Conservation (phyloP, 2,797 vertebrate species). For the Anableps anableps region DNA sequence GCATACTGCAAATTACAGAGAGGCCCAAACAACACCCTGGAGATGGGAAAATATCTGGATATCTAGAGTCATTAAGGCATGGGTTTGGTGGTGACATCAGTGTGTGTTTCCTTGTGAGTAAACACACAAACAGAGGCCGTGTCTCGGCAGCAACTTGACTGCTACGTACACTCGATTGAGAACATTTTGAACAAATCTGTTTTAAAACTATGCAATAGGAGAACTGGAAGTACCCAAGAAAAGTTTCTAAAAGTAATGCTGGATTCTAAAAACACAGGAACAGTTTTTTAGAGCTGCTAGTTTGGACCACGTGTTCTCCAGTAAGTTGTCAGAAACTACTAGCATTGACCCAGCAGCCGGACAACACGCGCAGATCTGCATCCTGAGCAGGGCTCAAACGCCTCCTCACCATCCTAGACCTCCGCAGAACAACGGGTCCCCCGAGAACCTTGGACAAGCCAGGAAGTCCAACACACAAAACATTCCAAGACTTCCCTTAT, state of each 20-base stretch:
- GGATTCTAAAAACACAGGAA: not conserved
- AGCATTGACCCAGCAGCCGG: conserved; percentile 19
- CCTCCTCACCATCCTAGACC: conserved; percentile 49
- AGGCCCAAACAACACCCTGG: conserved; percentile 46
- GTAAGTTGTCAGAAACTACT: no score
- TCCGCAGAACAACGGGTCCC: conserved; percentile 59
- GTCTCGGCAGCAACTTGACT: conserved; percentile 8
- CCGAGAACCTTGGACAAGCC: conserved; percentile 54
- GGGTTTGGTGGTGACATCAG: conserved; percentile 49
- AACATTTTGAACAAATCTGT: conserved; percentile 1
- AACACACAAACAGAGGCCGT: conserved; percentile 36
- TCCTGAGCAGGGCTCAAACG: conserved; percentile 44
- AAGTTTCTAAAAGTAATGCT: not conserved
- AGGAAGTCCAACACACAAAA: conserved; percentile 77
- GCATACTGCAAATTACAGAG: conserved; percentile 28
- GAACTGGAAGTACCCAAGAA: conserved; percentile 1
- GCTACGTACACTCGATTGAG: not conserved
- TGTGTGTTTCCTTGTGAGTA: conserved; percentile 44
- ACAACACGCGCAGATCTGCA: conserved; percentile 27
- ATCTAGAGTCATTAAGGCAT: conserved; percentile 59
- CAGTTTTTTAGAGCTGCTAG: not conserved
- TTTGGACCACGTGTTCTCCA: not conserved
- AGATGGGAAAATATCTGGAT: conserved; percentile 56
- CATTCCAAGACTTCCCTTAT: conserved; percentile 82
- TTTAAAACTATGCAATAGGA: not conserved